Evolutionary conservation across 2,797 vertebrate genomes (phyloP).

Genomic region (Typhlichthys eigenmanni): DNA sequence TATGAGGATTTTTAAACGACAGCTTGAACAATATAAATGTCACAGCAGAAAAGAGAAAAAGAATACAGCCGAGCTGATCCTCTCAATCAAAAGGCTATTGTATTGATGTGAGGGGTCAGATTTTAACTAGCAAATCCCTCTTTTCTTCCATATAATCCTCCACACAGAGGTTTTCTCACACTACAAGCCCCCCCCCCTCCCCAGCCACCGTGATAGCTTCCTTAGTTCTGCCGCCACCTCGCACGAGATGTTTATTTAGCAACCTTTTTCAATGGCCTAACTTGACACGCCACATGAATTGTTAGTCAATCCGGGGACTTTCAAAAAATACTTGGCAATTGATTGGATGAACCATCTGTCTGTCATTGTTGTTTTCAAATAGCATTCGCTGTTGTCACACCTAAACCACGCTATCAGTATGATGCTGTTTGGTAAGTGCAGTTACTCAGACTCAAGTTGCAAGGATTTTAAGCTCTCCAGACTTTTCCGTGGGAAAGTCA

Average conservation of each 20-base stretch:
- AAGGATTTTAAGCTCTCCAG: too few species aligned
- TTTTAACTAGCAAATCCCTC: conserved; percentile 67
- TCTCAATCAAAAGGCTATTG: conserved; percentile 63
- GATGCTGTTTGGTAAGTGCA: too few species aligned
- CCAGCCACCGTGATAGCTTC: conserved; percentile 4
- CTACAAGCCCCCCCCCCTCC: conserved; percentile 5
- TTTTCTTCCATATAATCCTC: conserved; percentile 60
- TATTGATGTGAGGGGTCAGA: conserved; percentile 65
- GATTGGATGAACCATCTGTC: too few species aligned
- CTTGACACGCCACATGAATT: too few species aligned
- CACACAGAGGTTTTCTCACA: conserved; percentile 62
- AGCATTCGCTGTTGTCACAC: too few species aligned
- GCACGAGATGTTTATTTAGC: neutral
- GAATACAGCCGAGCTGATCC: conserved; percentile 47
- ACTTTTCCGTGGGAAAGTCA: too few species aligned
- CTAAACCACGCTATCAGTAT: too few species aligned
- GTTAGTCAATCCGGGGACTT: too few species aligned
- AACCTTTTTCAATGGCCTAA: too few species aligned
- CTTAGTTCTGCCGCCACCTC: neutral
- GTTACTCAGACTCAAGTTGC: too few species aligned
- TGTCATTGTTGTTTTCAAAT: too few species aligned
- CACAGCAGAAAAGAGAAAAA: conserved; percentile 14
- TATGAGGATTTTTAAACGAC: conserved; percentile 38
- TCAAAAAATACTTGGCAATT: too few species aligned
- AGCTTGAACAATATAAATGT: conserved; percentile 24